Conservation (phyloP, 2,888 invertebrate species). For the Timema podura region DNA sequence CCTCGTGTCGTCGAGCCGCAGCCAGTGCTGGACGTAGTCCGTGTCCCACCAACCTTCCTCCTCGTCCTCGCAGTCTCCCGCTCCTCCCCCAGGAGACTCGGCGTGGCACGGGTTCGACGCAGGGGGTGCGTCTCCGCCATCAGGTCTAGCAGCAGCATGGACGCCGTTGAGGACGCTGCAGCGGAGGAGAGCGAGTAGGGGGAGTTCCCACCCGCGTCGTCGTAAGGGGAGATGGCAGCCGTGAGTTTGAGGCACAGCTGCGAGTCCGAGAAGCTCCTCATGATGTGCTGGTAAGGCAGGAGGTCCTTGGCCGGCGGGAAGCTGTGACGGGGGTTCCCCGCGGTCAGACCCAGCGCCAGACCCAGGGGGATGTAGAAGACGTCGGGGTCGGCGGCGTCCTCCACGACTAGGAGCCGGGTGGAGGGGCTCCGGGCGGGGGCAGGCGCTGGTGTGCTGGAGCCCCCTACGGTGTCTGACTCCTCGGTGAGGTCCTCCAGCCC, state of each 20-base stretch:
- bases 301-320: constrained; percentile 67
- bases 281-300: constrained; percentile 67
- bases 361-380: constrained; percentile 66
- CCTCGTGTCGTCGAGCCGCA: constrained; percentile 67
- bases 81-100: constrained; percentile 43
- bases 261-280: constrained; percentile 70
- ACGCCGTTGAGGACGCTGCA: constrained; percentile 59
- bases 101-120: constrained; percentile 54
- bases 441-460: constrained; percentile 6
- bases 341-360: constrained; percentile 52
- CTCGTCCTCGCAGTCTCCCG: constrained; percentile 43
- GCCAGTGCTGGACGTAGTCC: constrained; percentile 72
- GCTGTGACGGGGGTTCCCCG: constrained; percentile 58
- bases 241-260: constrained; percentile 67
- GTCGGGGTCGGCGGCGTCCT: constrained; percentile 59
- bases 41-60: constrained; percentile 62
- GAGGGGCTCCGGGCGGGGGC: constrained; percentile 42
- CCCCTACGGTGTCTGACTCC: constrained; percentile 47
- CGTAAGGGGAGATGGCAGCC: constrained; percentile 50
- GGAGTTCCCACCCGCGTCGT: constrained; percentile 22
- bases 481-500: constrained; percentile 69
- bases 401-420: constrained; percentile 50
- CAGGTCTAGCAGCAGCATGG: constrained; percentile 58
- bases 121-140: constrained; percentile 46
- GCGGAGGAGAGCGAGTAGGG: constrained; percentile 48